Evolutionary conservation across 2,888 invertebrate genomes (phyloP).

Genomic region (Dryobotodes eremita): DNA sequence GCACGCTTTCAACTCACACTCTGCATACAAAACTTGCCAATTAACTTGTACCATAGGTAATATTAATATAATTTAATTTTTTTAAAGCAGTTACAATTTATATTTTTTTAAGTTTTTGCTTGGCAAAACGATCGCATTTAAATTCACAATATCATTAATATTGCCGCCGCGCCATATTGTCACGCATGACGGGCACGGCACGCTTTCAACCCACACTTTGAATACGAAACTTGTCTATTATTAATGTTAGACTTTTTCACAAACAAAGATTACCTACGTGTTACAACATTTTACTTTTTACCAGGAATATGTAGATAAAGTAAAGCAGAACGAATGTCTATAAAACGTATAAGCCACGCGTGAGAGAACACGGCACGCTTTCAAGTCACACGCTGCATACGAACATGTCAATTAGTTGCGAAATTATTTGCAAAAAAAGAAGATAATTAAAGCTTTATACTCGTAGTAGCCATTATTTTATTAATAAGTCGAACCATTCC

Average conservation of each 20-base stretch:
- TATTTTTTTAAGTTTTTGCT: not conserved
- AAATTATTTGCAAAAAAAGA: not conserved
- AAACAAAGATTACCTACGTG: not conserved
- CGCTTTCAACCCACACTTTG: conserved; percentile 25
- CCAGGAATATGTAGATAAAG: not conserved
- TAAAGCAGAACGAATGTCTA: conserved; percentile 7
- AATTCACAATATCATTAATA: conserved; percentile 10
- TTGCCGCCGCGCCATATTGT: not conserved
- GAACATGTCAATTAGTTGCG: conserved; percentile 11
- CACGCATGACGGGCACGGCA: conserved; percentile 11
- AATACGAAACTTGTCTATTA: conserved; percentile 18
- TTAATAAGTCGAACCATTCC: not conserved
- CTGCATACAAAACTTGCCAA: conserved; percentile 21
- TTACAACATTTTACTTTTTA: conserved; percentile 7
- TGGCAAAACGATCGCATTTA: conserved; percentile 1
- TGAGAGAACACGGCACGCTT: conserved; percentile 28
- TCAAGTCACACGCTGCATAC: not conserved
- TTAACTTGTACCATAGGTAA: conserved; percentile 14
- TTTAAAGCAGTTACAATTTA: too few species aligned
- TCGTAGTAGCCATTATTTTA: not conserved
- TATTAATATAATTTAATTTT: not conserved
- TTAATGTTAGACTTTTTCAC: conserved; percentile 8
- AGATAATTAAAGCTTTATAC: too few species aligned
- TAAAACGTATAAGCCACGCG: conserved; percentile 26
- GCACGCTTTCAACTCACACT: conserved; percentile 39